Evolutionary conservation across 2,888 invertebrate genomes (phyloP), one percentile per base, ranked within the genome.

Genomic region (Campopleginae sp.): DNA sequence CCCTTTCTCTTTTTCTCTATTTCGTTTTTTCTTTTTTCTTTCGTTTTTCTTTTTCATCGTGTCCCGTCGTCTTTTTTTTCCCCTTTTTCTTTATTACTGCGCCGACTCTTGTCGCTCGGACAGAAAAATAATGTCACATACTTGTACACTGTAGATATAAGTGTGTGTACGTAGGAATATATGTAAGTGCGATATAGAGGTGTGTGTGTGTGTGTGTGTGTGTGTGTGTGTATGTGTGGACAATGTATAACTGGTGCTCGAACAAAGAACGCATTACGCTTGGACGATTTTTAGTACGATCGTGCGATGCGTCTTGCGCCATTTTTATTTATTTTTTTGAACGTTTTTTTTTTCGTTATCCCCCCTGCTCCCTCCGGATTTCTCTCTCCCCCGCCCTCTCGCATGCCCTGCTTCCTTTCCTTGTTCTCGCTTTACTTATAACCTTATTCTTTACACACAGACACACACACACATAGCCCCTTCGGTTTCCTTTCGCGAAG

Each of bases 201-300:
- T 51, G 75, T 42, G 54, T 71, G 31, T 61, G 61, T 72, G 61
- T 65, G 63, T 48, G 70, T 80, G 44, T 72, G 17, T 38, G 58
- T 61, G 61, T 72, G 61, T 65, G 63, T 48, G 70, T 80, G 44
- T 72, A 23, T 38, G 58, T 61, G 68, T 58, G 80, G 48, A 68
- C 78, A 75, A 76, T 76, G 79, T 76, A 72, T 66, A 77, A 80
- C 79, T 77, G 82, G 80, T 82, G 80, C 82, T 80, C 85, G 82
- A 85, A 85, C 85, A 85, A 85, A 85, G 85, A 82, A 77, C 80
- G 74, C 79, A 85, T 85, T 80, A 85, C 85, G 85, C 80, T 85
- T 77, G 80, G 80, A 82, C 85, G 82, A 85, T 82, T 85, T 85
- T 85, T 80, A 82, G 85, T 85, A 82, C 82, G 85, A 85, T 82